Base-by-base conservation (phyloP, 2,888 invertebrate species). In the Coleophora deauratella region DNA sequence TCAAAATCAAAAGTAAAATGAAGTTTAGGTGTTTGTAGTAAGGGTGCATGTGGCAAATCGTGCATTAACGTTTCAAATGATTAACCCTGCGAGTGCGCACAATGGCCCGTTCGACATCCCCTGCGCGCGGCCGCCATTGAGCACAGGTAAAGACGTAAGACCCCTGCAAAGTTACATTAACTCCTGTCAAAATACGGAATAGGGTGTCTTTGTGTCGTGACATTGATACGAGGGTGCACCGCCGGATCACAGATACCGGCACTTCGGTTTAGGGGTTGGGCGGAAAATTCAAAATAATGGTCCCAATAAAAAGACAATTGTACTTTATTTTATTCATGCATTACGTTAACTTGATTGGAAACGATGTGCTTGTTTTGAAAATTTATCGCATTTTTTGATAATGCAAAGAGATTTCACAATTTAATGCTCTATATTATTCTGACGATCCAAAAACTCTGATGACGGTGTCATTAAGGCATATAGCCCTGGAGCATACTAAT, bases 171-270 rank as follows among this genome's bases (percentile, higher is more conserved):
- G 41, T 41, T 43, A 46, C 50, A 74, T 81, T 82, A 78, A 80
- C 82, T 82, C 72, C 80, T 84, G 82, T 84, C 82, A 84, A 66
- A 82, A 82, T 65, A 79, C 55, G 59, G 60, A 52, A 52, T 58
- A 57, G 57, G 58, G 55, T 51, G 60, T 58, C 60, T 66, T 72
- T 77, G 77, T 77, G 66, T 65, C 53, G 51, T 35, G 65, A 65
- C 66, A 73, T 62, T 54, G 74, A 78, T 75, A 75, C 57, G 60
- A 62, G 67, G 72, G 55, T 54, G 50, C 43, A 44, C 36, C 37
- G 34, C 42, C 33, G 37, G 31, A 15, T 49, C 53, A 59, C 54
- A 57, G 55, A 38, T 51, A 61, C 56, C 50, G 53, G 51, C 45
- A 28, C 9, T 9, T 10, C 10, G 35, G 43, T 42, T 54, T 52